A percentile compares a stretch with the other conserved stretches of the same genome.
Conservation (phyloP, 2,113 vertebrate genomes). For the Pteropus alecto region DNA sequence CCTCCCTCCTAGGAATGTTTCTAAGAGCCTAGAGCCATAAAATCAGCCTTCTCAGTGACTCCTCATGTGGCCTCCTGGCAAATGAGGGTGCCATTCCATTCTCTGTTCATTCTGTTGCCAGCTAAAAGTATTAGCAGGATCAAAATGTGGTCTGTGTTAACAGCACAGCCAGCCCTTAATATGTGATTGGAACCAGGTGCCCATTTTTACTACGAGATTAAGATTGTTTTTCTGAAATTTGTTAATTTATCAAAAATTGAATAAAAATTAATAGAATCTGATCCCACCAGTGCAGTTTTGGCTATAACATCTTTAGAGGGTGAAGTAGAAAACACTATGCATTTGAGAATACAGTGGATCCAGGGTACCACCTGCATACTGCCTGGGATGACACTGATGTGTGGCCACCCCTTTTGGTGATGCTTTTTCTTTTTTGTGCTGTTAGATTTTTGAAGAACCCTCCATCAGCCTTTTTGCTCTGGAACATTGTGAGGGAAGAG, state of each 20-base stretch:
- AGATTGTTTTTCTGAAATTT: neutral
- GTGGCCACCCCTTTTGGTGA: neutral
- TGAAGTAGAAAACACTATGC: neutral
- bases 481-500: slow-evolving; percentile 88
- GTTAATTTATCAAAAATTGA: neutral
- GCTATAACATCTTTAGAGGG: neutral
- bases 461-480: slow-evolving; percentile 88
- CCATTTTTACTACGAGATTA: neutral
- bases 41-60: neutral
- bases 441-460: slow-evolving; percentile 88
- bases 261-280: neutral
- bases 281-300: neutral
- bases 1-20: neutral
- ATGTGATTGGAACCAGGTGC: neutral
- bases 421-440: neutral
- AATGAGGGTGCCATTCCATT: neutral
- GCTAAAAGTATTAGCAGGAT: neutral
- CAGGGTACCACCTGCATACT: neutral
- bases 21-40: neutral
- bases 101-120: neutral
- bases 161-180: neutral
- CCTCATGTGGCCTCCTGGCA: neutral
- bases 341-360: neutral
- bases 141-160: neutral
- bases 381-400: neutral